Base-by-base conservation (phyloP, 2,113 vertebrate species). In the Ceyx cyanopectus region DNA sequence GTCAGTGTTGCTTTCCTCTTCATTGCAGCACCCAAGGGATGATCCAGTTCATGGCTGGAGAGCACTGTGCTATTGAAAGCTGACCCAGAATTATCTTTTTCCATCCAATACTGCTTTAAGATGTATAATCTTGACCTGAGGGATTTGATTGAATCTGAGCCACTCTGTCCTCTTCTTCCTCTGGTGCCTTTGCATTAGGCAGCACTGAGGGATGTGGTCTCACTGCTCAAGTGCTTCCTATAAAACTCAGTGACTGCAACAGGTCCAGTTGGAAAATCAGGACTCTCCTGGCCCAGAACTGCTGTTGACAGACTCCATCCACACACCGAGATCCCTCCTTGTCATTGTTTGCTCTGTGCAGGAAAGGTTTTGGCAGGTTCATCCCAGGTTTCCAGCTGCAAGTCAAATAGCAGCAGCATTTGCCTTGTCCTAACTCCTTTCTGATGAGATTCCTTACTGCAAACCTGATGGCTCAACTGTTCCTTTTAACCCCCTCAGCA, bases 301-400 rank as follows among this genome's bases (percentile, higher is more conserved):
- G 2, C 26, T 73, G 58, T 60, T 66, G 58, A 43, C 22, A 77
- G 7, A 1, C 11, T 23, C 58, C 3, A 1, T n/a, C 40, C 2
- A 0, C 46, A 13, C 22, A 24, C 23, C 0, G 1, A 30, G 41
- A 32, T 21, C 30, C 41, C n/a, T 67, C n/a, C 41, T 46, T 43
- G 51, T 62, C 41, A 5, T 23, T 30, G 6, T 81, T 76, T 78
- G 41, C 70, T 67, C 56, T 30, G 20, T 37, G 34, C 60, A 77
- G 51, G 63, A 56, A 85, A 8, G 26, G n/a, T 27, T 95, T 69
- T 15, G 50, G 22, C 41, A 56, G 23, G 9, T 65, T 94, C 72
- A 70, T 78, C 37, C 41, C 63, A 34, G 67, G 50, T 85, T 56
- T 91, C 21, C 89, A 87, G 81, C 81, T 89, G 70, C 41, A 67